Evolutionary conservation across 35 echinoderm and acorn worm species (phyloP), one percentile per base, ranked within the genome.

Genomic region (Eucidaris tribuloides): DNA sequence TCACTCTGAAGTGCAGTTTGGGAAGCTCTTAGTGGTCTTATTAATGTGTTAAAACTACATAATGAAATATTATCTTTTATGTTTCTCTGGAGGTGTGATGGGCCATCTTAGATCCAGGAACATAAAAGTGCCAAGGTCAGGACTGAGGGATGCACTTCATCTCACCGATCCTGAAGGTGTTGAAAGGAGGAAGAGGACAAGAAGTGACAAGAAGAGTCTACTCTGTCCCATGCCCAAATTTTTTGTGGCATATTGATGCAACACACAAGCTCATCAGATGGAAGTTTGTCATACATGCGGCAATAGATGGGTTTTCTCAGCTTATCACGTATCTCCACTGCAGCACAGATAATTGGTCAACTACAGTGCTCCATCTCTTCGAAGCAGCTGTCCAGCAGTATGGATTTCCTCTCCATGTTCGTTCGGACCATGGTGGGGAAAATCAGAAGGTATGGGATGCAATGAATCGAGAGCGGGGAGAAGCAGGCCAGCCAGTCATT

Each of bases 201-300:
- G 63, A 48, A 0, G 36, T 61, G 2, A 46, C 79, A 30, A 66
- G 34, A 14, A 13, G 38, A 41, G 50, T 84, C n/a, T 78, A 78
- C 42, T 42, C 35, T 45, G 72, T 78, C 1, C 72, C 34, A 5
- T 39, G 72, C 34, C 72, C 72, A 3, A 78, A 78, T n/a, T 45
- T 4, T 23, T 23, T 78, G 2, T 78, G 72, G 72, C 72, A 78
- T 43, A 78, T 78, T 5, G 72, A 78, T 79, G 45, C 4, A 7
- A 79, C 14, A 2, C 77, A 79, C 77, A 50, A 79, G 45, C 29
- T 79, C 27, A 79, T 79, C 2, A 2, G 46, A 52, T 79, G 44
- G 77, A 79, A 52, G 43, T 79, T 79, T 79, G 77, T 79, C 3
- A 52, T 79, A 3, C 39, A 46, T 79, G 77, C 17, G 25, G 77